Base-by-base conservation (phyloP, 2,888 invertebrate species). In the Agrilus mali region DNA sequence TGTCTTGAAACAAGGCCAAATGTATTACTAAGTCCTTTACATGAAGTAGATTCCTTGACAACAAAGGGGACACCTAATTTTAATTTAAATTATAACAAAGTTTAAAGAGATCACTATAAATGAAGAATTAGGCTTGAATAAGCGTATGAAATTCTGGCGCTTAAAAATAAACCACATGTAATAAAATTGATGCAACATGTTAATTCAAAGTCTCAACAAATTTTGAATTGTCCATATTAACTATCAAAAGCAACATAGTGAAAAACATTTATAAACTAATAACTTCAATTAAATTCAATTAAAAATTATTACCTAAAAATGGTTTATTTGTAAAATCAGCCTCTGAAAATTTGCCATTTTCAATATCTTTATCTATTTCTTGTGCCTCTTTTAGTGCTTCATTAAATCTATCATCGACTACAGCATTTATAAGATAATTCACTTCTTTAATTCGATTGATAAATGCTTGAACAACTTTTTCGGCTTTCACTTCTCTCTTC, bases 41-140 rank as follows among this genome's bases (percentile, higher is more conserved):
- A 83, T 7, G 79, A 76, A 45, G 89, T 86, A 42, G 86, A 84
- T 62, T 95, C 95, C 65, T 96, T 96, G 0, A 86, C 80, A 6
- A 93, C 88, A 61, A 95, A 89, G 0, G 96, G 95, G 6, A 96
- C 83, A 7, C 95, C 90, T 75, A 54, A 7, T 34, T 15, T 40
- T 6, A 27, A 34, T 15, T 35, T 13, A 15, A 31, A 3, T 22
- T 17, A 15, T 14, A 32, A 36, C 41, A 33, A 43, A 34, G 32
- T 15, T 20, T 5, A 20, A 20, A 20, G 5, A 5, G 5, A 20
- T n/a, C n/a, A n/a, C n/a, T n/a, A n/a, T n/a, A n/a, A n/a, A n/a
- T n/a, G n/a, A n/a, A n/a, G n/a, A n/a, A n/a, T n/a, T n/a, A n/a
- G n/a, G n/a, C n/a, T n/a, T n/a, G n/a, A 20, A 20, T 17, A 4